phyloP scores from a whole-genome alignment of 1,140 invertebrate species.

The Papilio aristodemus region DNA sequence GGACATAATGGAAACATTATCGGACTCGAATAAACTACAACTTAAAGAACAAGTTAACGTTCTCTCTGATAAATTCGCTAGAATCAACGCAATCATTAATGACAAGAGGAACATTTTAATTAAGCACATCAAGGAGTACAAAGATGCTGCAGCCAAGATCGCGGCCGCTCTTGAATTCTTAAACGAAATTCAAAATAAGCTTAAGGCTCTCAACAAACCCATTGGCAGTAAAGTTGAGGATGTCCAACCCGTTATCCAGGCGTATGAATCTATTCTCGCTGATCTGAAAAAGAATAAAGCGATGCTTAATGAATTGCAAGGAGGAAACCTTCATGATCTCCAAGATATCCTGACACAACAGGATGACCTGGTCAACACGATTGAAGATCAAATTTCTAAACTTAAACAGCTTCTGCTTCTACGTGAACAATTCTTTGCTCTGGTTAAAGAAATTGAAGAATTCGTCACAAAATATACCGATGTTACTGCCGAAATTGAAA shows the following conservation, averaged over 20 bases:
- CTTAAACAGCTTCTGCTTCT: constrained; percentile 88
- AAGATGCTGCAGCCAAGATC: constrained; percentile 88
- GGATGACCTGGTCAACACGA: constrained; percentile 89
- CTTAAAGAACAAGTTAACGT: constrained; percentile 89
- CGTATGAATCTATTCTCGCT: constrained; percentile 89
- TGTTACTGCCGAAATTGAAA: constrained; percentile 91
- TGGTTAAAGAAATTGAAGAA: constrained; percentile 92
- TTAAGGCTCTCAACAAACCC: constrained; percentile 91
- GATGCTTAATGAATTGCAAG: constrained; percentile 89
- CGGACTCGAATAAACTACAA: constrained; percentile 90
- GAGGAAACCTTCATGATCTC: constrained; percentile 87
- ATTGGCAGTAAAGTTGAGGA: constrained; percentile 92
- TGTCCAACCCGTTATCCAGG: constrained; percentile 87
- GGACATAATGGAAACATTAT: constrained; percentile 89
- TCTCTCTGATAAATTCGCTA: constrained; percentile 87
- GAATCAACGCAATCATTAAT: constrained; percentile 87
- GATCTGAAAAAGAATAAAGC: constrained; percentile 90
- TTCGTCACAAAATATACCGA: constrained; percentile 94
- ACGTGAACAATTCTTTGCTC: constrained; percentile 91
- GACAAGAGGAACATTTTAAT: constrained; percentile 87
- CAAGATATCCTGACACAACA: constrained; percentile 89
- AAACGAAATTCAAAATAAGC: constrained; percentile 88
- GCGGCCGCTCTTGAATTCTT: constrained; percentile 90
- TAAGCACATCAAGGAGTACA: constrained; percentile 88
- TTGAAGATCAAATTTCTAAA: constrained; percentile 91